Evolutionary conservation across 2,888 invertebrate species (phyloP), one percentile per base, ranked within the genome.

Genomic region (Spicauda simplicius): DNA sequence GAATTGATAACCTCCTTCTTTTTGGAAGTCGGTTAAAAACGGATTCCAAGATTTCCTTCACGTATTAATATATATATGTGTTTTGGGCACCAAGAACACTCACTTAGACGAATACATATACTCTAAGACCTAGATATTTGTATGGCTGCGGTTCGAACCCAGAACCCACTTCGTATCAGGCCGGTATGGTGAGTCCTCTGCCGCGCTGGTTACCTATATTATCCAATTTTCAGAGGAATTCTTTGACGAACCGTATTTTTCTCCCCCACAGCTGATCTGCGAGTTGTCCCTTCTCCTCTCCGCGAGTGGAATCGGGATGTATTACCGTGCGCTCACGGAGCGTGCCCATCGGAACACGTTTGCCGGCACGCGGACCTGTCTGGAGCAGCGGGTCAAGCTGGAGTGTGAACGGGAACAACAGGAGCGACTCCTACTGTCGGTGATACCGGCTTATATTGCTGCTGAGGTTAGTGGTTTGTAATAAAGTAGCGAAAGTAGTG

Each of bases 321-420:
- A 98, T 93, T 98, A 98, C 91, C 95, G 98, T 57, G 96, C 97
- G 73, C 95, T 98, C 90, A 98, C 98, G 0, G 97, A 97, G 80
- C 95, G 96, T 45, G 97, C 98, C 0, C 98, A 98, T 83, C 94
- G 97, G 76, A 95, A 96, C 78, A 98, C 98, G 16, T 98, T 98
- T 82, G 96, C 97, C 16, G 98, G 98, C 33, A 98, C 98, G 57
- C 94, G 97, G 72, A 97, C 97, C 14, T 98, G 98, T 76, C 96
- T 98, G 71, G 98, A 98, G 84, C 98, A 98, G 73, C 94, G 98
- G 69, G 97, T 98, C 69, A 98, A 98, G 88, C 91, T 98, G 72
- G 98, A 98, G 89, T 97, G 97, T 80, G 98, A 98, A 88, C 95
- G 97, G 75, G 98, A 98, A 79, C 98, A 98, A 80, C 98, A 98